Evolutionary conservation across 2,113 vertebrate species (phyloP).

Genomic region (Heloderma charlesbogerti): DNA sequence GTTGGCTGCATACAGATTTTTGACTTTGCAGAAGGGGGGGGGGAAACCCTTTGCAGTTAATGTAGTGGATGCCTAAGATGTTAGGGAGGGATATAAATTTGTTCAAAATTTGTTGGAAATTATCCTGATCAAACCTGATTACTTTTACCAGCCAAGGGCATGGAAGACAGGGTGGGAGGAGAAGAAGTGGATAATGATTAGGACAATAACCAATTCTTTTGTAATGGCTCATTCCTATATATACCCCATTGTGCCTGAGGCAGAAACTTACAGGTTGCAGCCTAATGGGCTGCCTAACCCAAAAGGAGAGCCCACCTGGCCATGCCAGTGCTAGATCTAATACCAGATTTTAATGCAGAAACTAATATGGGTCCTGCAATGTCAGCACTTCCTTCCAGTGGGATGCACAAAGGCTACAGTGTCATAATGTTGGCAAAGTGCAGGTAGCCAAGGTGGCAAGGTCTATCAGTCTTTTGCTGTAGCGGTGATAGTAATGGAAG

Average conservation of each 20-base stretch:
- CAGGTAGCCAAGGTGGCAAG: background rate
- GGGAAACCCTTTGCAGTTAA: constrained; percentile 24
- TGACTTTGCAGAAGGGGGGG: constrained; percentile 40
- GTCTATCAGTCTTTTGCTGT: background rate
- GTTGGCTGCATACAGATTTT: constrained; percentile 61
- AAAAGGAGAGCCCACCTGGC: background rate
- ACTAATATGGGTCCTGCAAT: background rate
- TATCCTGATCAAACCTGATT: background rate
- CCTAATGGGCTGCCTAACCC: background rate
- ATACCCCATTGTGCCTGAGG: background rate
- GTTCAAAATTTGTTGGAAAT: constrained; percentile 26
- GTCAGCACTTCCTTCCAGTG: background rate
- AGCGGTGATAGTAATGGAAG: background rate
- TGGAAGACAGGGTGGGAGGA: background rate
- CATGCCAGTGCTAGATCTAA: background rate
- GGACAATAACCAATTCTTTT: background rate
- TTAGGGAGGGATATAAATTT: constrained; percentile 44
- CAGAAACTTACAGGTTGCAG: background rate
- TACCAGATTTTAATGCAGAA: background rate
- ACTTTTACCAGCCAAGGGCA: background rate
- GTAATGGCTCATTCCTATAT: background rate
- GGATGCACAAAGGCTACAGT: background rate
- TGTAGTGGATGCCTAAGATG: constrained; percentile 32
- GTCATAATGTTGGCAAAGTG: background rate
- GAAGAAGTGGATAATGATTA: background rate